Percentiles rank a stretch among this genome's conserved stretches.
Evolutionary conservation across 2,113 vertebrate genomes (phyloP).

Genomic region (Pelecanus crispus): DNA sequence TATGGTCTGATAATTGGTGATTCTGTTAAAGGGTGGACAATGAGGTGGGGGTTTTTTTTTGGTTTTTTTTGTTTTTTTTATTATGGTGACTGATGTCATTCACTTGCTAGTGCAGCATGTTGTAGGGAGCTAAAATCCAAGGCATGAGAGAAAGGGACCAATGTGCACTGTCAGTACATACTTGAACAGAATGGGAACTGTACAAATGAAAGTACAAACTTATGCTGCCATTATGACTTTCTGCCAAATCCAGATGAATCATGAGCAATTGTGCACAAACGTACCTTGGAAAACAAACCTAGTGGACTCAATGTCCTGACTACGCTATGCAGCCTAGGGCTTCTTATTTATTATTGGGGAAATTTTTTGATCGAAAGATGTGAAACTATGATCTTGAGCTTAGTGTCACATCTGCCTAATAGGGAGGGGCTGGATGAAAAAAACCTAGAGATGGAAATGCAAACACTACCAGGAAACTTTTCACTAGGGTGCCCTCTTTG

Average conservation of each 20-base stretch:
- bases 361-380: background rate
- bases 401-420: background rate
- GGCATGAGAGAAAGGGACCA: background rate
- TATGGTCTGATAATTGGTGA: background rate
- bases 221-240: background rate
- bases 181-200: background rate
- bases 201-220: background rate
- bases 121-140: background rate
- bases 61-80: background rate
- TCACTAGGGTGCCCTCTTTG: background rate
- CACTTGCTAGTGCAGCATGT: background rate
- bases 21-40: background rate
- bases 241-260: background rate
- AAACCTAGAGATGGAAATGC: background rate
- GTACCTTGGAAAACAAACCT: background rate
- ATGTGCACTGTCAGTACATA: background rate
- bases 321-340: background rate
- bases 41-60: background rate
- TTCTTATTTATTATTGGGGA: background rate
- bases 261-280: background rate
- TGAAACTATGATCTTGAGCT: background rate
- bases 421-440: background rate
- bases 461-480: background rate
- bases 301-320: background rate
- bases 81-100: background rate